Evolutionary conservation across 2,888 invertebrate genomes (phyloP), one percentile per base, ranked within the genome.

Genomic region (Branchellion lobata): DNA sequence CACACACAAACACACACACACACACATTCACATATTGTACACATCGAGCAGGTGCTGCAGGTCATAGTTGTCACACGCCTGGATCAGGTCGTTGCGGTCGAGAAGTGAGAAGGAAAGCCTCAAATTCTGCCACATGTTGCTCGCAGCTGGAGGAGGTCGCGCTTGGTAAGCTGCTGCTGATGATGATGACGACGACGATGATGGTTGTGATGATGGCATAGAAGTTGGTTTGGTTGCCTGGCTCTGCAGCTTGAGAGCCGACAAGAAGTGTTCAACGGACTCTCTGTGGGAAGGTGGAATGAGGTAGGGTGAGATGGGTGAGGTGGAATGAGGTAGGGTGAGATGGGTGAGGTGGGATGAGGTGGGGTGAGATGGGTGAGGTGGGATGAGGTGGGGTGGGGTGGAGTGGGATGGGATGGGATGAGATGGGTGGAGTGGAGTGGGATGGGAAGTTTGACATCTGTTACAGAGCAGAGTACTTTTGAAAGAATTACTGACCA

Each of bases 181-280:
- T 24, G 61, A n/a, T 47, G 34, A 34, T 24, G 33, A 57, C 5
- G 11, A 36, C 2, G 29, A 18, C 21, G n/a, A 27, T 0, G 24
- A 8, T 11, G 76, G 14, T 11, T 5, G 14, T 27, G 78, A 18
- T 34, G 73, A 34, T 33, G 27, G n/a, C n/a, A n/a, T n/a, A n/a
- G n/a, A n/a, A n/a, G n/a, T 40, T 34, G 87, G 85, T 51, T 91
- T 91, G 86, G 90, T 91, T 78, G 91, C 93, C 68, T 87, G 84
- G 31, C 93, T 91, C 89, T 99, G 98, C 87, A 96, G 93, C 88
- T 95, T 96, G 53, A 99, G 89, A 0, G 97, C 96, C 1, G 93
- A 92, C 74, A 98, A 88, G 84, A 99, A 93, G 89, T 99, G 98
- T 87, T 97, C 96, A 21, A 93, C 94, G 5, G 98, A 96, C 89